Base-by-base conservation (phyloP, 2,888 invertebrate species). In the Pandemis cinnamomeana region DNA sequence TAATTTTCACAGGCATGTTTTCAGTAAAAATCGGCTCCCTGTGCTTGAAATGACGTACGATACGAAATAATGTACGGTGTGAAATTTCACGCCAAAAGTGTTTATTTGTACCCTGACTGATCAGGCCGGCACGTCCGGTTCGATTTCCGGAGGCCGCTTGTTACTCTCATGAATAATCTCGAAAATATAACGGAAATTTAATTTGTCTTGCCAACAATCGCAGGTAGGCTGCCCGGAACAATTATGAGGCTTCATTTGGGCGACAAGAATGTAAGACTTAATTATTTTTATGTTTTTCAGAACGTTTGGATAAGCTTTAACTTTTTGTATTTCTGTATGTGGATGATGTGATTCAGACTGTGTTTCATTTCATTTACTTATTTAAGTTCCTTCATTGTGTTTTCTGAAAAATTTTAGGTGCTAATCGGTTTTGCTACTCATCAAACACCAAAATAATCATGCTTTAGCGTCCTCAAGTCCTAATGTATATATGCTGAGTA, bases 81-180 rank as follows among this genome's bases (percentile, higher is more conserved):
- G 27, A 48, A 68, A 71, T 70, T 68, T 53, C 64, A 66, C 70
- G 60, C 74, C 74, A 75, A 77, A 78, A 72, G 76, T 75, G 72
- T 78, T 81, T 81, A 83, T 83, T 81, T 79, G 80, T 80, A 82
- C 67, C 73, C 72, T 77, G 71, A 58, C 77, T 79, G 81, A 84
- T 83, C 77, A 83, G 76, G 78, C 69, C 76, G 71, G 79, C 77
- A 80, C 80, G 84, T 86, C 84, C 85, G 80, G 83, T 77, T 77
- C 79, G 76, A 72, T 83, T 80, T 83, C 84, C 85, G 82, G 82
- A 76, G 82, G 82, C 77, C 79, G 81, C 83, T 85, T 80, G 84
- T 86, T 85, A 85, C 79, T 72, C 80, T 84, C 84, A 83, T 85
- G 84, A 88, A 87, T 88, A 87, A 86, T 81, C 76, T 71, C 78